A percentile compares a stretch with the other conserved stretches of the same genome.
Evolutionary conservation across 2,888 invertebrate species (phyloP).

Genomic region (Scaptodrosophila latifasciaeformis): DNA sequence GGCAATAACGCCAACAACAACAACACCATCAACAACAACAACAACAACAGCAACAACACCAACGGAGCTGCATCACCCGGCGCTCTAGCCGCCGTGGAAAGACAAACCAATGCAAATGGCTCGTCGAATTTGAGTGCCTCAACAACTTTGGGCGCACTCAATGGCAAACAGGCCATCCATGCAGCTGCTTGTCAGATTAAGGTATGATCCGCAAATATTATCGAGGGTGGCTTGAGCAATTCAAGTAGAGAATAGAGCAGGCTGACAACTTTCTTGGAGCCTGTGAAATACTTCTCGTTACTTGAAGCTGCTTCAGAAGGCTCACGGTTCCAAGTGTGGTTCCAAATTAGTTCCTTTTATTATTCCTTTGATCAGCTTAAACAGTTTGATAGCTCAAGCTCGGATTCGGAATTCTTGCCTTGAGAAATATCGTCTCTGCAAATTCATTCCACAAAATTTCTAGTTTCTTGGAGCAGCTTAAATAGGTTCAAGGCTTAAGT

Average conservation of each 20-base stretch:
- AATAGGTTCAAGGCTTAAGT: background rate
- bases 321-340: too few species aligned
- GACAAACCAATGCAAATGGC: constrained; percentile 43
- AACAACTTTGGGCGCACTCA: constrained; percentile 48
- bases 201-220: too few species aligned
- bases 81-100: constrained; percentile 28
- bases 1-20: constrained; percentile 35
- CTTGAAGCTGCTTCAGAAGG: too few species aligned
- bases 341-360: too few species aligned
- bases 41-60: constrained; percentile 17
- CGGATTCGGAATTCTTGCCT: too few species aligned
- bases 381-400: too few species aligned
- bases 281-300: too few species aligned
- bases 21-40: constrained; percentile 16
- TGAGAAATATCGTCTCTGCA: background rate
- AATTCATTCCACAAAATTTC: background rate
- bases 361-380: too few species aligned
- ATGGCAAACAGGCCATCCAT: constrained; percentile 81
- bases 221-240: too few species aligned
- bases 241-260: too few species aligned
- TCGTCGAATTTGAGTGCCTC: constrained; percentile 11
- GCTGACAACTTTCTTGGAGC: too few species aligned
- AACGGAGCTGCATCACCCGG: constrained; percentile 21
- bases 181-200: constrained; percentile 97
- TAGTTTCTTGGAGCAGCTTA: background rate